Conservation (phyloP, 2,888 invertebrate genomes). For the Willowsia nigromaculata region DNA sequence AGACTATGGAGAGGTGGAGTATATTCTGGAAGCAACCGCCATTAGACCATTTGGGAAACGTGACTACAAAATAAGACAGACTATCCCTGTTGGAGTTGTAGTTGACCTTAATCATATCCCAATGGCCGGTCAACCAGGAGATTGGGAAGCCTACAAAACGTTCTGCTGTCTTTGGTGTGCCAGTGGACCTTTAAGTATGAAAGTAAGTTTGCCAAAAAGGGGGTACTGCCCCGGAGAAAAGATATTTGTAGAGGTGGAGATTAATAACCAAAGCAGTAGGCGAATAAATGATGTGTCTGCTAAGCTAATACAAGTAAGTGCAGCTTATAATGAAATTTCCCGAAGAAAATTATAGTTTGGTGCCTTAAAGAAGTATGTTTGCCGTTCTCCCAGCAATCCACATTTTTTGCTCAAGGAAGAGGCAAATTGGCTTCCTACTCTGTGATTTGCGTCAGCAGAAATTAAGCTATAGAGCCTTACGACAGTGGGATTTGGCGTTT, state of each 20-base stretch:
- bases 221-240: constrained; percentile 89
- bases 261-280: constrained; percentile 88
- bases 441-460: neutral
- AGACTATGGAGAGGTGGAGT: constrained; percentile 88
- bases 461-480: neutral
- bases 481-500: neutral
- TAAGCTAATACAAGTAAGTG: constrained; percentile 61
- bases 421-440: neutral
- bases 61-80: constrained; percentile 81
- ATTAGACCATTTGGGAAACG: constrained; percentile 84
- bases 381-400: too few species aligned
- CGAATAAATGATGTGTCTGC: constrained; percentile 83
- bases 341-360: neutral
- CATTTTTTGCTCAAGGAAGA: neutral
- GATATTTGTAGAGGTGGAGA: constrained; percentile 86
- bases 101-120: constrained; percentile 90
- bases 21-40: constrained; percentile 88
- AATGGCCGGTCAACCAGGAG: constrained; percentile 86
- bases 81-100: constrained; percentile 90
- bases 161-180: constrained; percentile 90
- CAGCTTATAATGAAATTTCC: constrained; percentile 79
- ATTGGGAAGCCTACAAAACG: constrained; percentile 86
- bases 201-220: constrained; percentile 86
- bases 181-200: constrained; percentile 85
- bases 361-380: neutral